A percentile compares a stretch with the other conserved stretches of the same genome.
Conservation (phyloP, 2,797 vertebrate species). For the Phoebastria nigripes region DNA sequence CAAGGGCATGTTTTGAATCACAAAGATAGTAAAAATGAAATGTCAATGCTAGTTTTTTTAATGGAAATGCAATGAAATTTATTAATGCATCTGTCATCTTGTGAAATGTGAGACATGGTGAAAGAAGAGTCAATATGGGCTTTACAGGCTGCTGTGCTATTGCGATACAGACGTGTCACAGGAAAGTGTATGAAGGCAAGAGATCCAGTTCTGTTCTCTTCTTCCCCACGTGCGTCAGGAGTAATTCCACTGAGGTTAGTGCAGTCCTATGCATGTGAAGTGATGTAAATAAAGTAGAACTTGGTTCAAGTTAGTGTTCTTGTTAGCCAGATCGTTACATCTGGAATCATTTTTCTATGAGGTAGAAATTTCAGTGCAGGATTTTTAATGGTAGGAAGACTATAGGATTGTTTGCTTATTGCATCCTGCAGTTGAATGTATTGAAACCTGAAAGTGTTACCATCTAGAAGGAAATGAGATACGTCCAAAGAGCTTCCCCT, state of each 20-base stretch:
- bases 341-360: neutral
- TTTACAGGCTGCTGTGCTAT: neutral
- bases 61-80: neutral
- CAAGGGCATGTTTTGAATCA: neutral
- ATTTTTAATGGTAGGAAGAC: neutral
- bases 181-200: neutral
- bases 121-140: neutral
- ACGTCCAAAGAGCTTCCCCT: neutral
- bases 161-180: neutral
- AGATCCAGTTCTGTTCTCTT: neutral
- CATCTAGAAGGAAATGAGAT: neutral
- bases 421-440: neutral
- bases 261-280: neutral
- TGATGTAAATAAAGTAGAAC: neutral
- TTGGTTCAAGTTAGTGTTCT: neutral
- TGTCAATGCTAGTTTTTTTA: neutral
- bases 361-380: neutral
- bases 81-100: neutral
- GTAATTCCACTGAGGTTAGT: neutral
- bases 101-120: neutral
- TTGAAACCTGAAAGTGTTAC: neutral
- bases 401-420: neutral
- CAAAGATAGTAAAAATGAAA: neutral
- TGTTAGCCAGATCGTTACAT: neutral
- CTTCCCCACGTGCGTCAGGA: neutral